A percentile compares a stretch with the other conserved stretches of the same genome.
Evolutionary conservation across 1,140 invertebrate genomes (phyloP).

Genomic region (Drosophila aff.): DNA sequence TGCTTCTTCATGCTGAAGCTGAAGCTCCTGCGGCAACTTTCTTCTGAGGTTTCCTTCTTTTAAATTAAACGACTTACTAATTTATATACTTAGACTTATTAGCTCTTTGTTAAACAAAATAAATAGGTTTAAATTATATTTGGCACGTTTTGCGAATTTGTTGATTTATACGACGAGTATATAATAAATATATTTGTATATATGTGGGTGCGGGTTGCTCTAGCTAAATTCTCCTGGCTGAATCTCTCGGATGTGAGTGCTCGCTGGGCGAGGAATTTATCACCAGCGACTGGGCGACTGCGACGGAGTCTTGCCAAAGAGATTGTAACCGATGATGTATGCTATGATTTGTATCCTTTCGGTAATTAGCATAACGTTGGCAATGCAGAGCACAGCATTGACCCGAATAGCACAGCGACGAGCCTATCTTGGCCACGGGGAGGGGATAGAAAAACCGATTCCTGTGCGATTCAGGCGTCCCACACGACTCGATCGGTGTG

Average conservation of each 20-base stretch:
- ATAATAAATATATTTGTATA: conserved; percentile 72
- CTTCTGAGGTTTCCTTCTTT: conserved; percentile 20
- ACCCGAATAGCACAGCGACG: conserved; percentile 64
- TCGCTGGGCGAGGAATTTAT: conserved; percentile 24
- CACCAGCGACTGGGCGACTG: conserved; percentile 47
- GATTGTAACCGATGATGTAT: conserved; percentile 84
- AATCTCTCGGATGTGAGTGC: conserved; percentile 19
- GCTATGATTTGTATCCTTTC: conserved; percentile 83
- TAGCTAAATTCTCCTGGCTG: conserved; percentile 28
- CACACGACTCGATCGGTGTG: conserved; percentile 38
- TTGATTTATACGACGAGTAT: conserved; percentile 52
- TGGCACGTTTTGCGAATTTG: conserved; percentile 76
- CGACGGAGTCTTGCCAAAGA: conserved; percentile 78
- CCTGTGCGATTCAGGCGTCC: conserved; percentile 5
- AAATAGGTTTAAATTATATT: conserved; percentile 82
- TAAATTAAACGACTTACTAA: conserved; percentile 79
- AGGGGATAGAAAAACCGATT: background rate
- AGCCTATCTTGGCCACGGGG: conserved; percentile 71
- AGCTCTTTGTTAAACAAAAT: conserved; percentile 74
- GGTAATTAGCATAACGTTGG: conserved; percentile 84
- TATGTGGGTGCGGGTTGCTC: conserved; percentile 13
- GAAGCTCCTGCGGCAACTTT: conserved; percentile 41
- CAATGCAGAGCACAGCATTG: conserved; percentile 78
- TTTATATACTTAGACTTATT: conserved; percentile 80
- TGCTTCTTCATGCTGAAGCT: conserved; percentile 74